These are phyloP conservation scores for Polydesmus complanatus DNA, from an alignment of 2,888 invertebrate genomes.

Conservation along the genomic window DNA sequence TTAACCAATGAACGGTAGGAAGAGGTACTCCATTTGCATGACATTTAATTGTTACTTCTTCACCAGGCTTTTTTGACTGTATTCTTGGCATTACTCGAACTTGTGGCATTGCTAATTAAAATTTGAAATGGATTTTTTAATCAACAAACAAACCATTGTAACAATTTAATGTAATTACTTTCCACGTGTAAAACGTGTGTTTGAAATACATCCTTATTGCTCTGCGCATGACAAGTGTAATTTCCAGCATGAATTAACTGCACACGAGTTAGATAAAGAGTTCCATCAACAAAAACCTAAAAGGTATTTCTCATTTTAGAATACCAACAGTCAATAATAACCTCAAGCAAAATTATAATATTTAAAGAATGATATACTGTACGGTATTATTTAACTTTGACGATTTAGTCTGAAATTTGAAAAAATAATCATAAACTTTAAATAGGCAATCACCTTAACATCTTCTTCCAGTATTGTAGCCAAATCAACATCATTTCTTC, in stretches of 20 bases:
- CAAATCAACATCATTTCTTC: constrained; percentile 49
- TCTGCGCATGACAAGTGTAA: constrained; percentile 58
- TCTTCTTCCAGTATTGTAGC: constrained; percentile 39
- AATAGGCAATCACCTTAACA: constrained; percentile 13
- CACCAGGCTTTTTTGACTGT: constrained; percentile 50
- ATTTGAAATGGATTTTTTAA: neutral
- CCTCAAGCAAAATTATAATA: neutral
- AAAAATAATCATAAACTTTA: neutral
- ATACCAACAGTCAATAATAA: neutral
- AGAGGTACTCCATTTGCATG: constrained; percentile 59
- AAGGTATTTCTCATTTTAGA: too few species aligned
- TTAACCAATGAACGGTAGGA: constrained; percentile 56
- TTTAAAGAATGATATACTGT: neutral
- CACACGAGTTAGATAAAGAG: constrained; percentile 54
- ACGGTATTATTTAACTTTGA: too few species aligned
- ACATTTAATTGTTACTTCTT: constrained; percentile 54
- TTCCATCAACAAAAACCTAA: constrained; percentile 59
- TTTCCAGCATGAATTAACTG: constrained; percentile 60
- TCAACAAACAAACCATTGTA: neutral
- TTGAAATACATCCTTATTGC: constrained; percentile 56
- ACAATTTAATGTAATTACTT: constrained; percentile 41
- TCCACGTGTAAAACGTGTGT: constrained; percentile 58
- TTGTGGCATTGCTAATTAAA: constrained; percentile 50
- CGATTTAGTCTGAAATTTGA: too few species aligned
- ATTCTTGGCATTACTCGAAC: constrained; percentile 56